Percentiles rank a stretch among this genome's conserved stretches.
Evolutionary conservation across 2,113 vertebrate species (phyloP).

Genomic region (Gavia stellata): DNA sequence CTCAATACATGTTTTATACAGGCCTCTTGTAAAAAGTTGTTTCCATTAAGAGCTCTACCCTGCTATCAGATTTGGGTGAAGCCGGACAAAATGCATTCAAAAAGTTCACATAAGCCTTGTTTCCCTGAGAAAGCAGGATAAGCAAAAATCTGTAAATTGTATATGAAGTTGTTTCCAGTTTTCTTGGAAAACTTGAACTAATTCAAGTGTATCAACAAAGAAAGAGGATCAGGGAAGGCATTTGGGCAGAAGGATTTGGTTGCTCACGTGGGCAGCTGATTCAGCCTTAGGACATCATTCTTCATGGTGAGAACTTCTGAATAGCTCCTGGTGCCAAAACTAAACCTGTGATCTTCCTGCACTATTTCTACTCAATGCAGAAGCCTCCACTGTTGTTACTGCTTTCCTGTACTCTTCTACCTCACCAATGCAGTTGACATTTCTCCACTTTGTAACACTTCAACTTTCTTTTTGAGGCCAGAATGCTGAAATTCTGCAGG

Average conservation of each 20-base stretch:
- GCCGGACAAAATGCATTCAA: not conserved
- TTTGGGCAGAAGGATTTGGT: not conserved
- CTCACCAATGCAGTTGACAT: not conserved
- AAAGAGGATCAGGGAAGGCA: not conserved
- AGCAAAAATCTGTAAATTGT: not conserved
- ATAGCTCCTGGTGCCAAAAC: not conserved
- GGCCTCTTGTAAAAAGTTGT: not conserved
- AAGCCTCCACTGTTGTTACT: not conserved
- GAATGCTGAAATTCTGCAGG: not conserved
- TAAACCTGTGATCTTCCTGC: not conserved
- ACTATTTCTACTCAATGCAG: not conserved
- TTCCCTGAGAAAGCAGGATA: not conserved
- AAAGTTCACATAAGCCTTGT: not conserved
- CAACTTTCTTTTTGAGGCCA: not conserved
- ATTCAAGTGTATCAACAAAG: not conserved
- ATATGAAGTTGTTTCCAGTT: not conserved
- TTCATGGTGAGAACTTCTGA: not conserved
- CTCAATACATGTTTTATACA: not conserved
- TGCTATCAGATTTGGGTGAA: not conserved
- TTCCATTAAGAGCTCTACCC: not conserved
- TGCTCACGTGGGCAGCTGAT: not conserved
- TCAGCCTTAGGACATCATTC: constrained; percentile 3
- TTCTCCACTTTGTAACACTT: not conserved
- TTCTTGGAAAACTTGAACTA: not conserved
- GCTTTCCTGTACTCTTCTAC: not conserved